A percentile compares a stretch with the other conserved stretches of the same genome.
These are phyloP conservation scores for Metacarcinus magister DNA, from an alignment of 2,888 invertebrate species.

Conservation along the genomic window DNA sequence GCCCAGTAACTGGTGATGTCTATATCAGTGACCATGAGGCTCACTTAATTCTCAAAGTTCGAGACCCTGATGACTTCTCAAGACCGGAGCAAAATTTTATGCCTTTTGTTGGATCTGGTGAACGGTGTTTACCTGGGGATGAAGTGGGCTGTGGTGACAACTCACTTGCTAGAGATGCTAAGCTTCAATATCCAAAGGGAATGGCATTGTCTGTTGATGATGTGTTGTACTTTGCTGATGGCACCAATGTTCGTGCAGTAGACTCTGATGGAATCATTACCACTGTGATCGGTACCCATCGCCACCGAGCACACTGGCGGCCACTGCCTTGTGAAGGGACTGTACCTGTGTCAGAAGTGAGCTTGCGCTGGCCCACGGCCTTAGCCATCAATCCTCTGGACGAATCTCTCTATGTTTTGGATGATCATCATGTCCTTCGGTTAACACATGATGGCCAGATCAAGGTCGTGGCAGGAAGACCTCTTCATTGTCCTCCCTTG, in stretches of 20 bases:
- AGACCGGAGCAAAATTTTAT: conserved; percentile 97
- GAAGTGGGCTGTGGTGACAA: conserved; percentile 98
- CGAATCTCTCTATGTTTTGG: conserved; percentile 97
- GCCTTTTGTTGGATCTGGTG: conserved; percentile 96
- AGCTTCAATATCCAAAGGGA: conserved; percentile 97
- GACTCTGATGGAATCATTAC: conserved; percentile 96
- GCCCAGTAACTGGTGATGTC: conserved; percentile 95
- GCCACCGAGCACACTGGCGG: conserved; percentile 94
- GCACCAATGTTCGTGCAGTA: conserved; percentile 96
- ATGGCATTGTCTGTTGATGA: conserved; percentile 97
- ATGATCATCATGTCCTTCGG: conserved; percentile 92
- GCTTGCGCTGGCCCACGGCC: conserved; percentile 98
- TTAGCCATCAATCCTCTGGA: conserved; percentile 97
- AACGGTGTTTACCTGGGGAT: conserved; percentile 95
- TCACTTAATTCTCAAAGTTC: conserved; percentile 95
- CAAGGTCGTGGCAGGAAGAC: conserved; percentile 96
- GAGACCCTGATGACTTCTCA: conserved; percentile 90
- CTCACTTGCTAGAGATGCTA: conserved; percentile 95
- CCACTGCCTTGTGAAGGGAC: conserved; percentile 97
- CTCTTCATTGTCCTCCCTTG: conserved; percentile 93
- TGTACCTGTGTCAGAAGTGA: conserved; percentile 87
- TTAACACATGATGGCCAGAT: conserved; percentile 95
- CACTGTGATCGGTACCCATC: conserved; percentile 95
- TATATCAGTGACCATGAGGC: conserved; percentile 98
- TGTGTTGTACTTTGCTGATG: conserved; percentile 97